Evolutionary conservation across 1,140 invertebrate species (phyloP), one percentile per base, ranked within the genome.

Genomic region (Ceratitis capitata): DNA sequence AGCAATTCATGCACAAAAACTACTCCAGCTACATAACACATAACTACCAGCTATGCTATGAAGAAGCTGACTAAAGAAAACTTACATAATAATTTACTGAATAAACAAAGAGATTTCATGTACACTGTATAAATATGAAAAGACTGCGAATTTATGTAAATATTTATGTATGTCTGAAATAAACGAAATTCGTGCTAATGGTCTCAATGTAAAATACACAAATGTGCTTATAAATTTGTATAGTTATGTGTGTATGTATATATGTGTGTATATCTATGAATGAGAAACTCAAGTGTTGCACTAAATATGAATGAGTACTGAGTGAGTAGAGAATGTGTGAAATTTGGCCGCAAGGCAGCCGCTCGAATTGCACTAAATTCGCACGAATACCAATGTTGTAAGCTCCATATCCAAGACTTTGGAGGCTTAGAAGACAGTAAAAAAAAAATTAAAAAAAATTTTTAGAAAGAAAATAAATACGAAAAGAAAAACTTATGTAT

Each of bases 11-110:
- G n/a, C n/a, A 39, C 29, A 39, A 39, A 69, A 16, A 69, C 64
- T 35, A 35, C 64, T 69, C 64, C 14, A 69, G 64, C 14, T 14
- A 39, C 64, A n/a, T 26, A 69, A 69, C 35, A 42, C 64, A n/a
- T 42, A 45, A 78, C 39, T 42, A 19, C 23, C 56, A 29, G 56
- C n/a, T 19, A 61, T 61, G 10, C 19, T 29, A 6, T 26, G n/a
- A 19, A 4, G 7, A 69, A 69, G 32, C 29, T 1, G 7, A 26
- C 12, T 32, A 14, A 61, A 61, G 5, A 42, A 35, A 74, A 35
- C 64, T 32, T 39, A 78, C 39, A 47, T 78, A 78, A 78, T 78
- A 78, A 78, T 78, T 78, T 78, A 78, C 39, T 26, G n/a, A 78
- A 78, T 78, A 45, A 78, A 78, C 69, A 78, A 78, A 78, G 69